These are phyloP conservation scores for Dolichoris vasculosae DNA, from an alignment of 1,140 invertebrate genomes.

Conservation along the genomic window DNA sequence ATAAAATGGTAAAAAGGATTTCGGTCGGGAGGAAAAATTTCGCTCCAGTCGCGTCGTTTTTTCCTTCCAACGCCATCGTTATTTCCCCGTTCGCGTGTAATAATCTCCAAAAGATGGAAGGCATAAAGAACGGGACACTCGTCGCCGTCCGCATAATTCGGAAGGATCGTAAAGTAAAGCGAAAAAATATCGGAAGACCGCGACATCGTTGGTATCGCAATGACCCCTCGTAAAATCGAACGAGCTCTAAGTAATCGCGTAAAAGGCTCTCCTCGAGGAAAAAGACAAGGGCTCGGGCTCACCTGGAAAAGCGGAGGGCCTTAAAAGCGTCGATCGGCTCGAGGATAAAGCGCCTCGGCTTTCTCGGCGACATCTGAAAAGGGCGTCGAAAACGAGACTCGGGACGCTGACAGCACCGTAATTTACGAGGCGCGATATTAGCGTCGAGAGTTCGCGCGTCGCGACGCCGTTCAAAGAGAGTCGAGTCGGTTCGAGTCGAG, in stretches of 20 bases:
- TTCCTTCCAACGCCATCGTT: neutral
- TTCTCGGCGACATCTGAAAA: neutral
- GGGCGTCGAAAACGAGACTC: neutral
- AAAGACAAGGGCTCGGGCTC: neutral
- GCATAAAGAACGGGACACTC: neutral
- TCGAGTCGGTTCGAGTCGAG: neutral
- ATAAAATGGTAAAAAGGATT: neutral
- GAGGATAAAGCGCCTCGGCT: neutral
- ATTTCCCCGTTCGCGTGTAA: neutral
- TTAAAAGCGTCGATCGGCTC: too few relatives aligned
- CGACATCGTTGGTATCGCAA: neutral
- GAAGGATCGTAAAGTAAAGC: neutral
- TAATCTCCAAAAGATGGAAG: neutral
- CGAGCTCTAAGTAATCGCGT: neutral
- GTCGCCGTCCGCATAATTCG: neutral
- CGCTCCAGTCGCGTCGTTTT: neutral
- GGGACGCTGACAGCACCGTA: constrained; percentile 57
- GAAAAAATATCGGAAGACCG: neutral
- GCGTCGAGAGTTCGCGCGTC: constrained; percentile 52
- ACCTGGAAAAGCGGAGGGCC: too few relatives aligned
- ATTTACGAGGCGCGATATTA: constrained; percentile 64
- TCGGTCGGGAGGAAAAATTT: neutral
- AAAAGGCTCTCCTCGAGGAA: neutral
- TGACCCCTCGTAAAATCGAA: neutral
- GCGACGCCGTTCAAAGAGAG: neutral